phyloP scores from a whole-genome alignment of 2,888 invertebrate genomes.

The Azorinus chamasolen region DNA sequence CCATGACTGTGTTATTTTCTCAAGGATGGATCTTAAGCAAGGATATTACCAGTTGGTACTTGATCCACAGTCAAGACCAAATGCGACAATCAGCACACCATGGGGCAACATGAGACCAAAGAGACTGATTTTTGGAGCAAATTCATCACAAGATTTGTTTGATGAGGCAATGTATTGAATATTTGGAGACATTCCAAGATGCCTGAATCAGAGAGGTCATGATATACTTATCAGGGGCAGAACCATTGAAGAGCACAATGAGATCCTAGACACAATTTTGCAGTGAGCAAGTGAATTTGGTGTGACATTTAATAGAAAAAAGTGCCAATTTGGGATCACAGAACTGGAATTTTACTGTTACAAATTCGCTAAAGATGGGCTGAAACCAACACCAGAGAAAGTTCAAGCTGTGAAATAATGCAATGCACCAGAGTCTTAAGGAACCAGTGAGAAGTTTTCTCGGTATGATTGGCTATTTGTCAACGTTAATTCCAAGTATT shows the following conservation, averaged over 20 bases:
- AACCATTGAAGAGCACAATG: constrained; percentile 28
- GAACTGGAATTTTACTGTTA: constrained; percentile 27
- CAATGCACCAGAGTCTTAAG: constrained; percentile 21
- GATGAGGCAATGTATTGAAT: constrained; percentile 37
- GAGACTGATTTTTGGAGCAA: too few species aligned
- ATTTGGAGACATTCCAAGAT: constrained; percentile 39
- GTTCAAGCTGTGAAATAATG: constrained; percentile 24
- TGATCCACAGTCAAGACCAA: constrained; percentile 7
- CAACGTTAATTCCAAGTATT: constrained; percentile 28
- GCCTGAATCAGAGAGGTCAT: too few species aligned
- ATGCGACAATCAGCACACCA: too few species aligned
- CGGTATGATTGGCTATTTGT: constrained; percentile 28
- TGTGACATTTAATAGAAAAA: constrained; percentile 5
- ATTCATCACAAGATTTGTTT: constrained; percentile 44
- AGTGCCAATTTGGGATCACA: constrained; percentile 17
- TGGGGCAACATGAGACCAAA: too few species aligned
- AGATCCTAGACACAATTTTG: constrained; percentile 22
- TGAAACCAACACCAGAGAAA: constrained; percentile 25
- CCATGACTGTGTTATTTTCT: too few species aligned
- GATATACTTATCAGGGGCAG: constrained; percentile 12
- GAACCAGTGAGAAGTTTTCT: constrained; percentile 29
- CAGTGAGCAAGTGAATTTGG: constrained; percentile 28
- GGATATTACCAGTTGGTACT: background rate
- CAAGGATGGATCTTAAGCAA: constrained; percentile 3
- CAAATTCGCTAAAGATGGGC: constrained; percentile 19